Evolutionary conservation across 2,888 invertebrate genomes (phyloP).

Genomic region (Pyrochroa serraticornis): DNA sequence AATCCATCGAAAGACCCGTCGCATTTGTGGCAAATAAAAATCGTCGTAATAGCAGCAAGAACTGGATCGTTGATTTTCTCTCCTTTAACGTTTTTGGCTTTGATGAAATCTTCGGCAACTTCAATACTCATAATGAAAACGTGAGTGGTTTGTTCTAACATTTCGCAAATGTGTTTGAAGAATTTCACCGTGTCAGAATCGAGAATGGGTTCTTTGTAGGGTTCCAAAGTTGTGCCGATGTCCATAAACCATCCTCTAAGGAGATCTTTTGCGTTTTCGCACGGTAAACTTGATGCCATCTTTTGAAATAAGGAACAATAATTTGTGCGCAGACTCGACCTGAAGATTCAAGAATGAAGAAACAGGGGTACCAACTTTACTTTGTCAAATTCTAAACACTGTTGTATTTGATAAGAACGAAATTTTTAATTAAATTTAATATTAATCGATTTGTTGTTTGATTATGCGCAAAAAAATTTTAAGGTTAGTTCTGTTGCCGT

Average conservation of each 20-base stretch:
- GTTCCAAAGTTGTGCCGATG: background rate
- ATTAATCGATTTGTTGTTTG: too few relatives aligned
- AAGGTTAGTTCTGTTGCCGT: too few relatives aligned
- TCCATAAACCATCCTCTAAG: slow-evolving; percentile 16
- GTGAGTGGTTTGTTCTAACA: slow-evolving; percentile 11
- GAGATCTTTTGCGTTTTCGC: slow-evolving; percentile 10
- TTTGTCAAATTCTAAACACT: too few relatives aligned
- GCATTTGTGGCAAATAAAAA: slow-evolving; percentile 21
- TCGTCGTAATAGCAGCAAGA: slow-evolving; percentile 4
- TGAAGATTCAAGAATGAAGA: too few relatives aligned
- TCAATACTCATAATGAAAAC: slow-evolving; percentile 22
- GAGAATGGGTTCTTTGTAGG: slow-evolving; percentile 8
- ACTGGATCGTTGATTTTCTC: slow-evolving; percentile 20
- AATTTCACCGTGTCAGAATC: background rate
- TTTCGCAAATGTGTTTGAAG: slow-evolving; percentile 18
- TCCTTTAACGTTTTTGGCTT: slow-evolving; percentile 7
- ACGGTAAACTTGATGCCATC: background rate
- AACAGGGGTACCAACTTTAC: too few relatives aligned
- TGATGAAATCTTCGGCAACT: slow-evolving; percentile 18
- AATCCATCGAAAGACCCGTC: slow-evolving; percentile 16
- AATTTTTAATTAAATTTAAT: too few relatives aligned
- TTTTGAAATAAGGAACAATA: background rate
- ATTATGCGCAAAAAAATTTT: too few relatives aligned
- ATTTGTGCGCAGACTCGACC: too few relatives aligned
- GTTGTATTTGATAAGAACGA: too few relatives aligned